Evolutionary conservation across 2,113 vertebrate species (phyloP).

Genomic region (Psephotus haematonotus): DNA sequence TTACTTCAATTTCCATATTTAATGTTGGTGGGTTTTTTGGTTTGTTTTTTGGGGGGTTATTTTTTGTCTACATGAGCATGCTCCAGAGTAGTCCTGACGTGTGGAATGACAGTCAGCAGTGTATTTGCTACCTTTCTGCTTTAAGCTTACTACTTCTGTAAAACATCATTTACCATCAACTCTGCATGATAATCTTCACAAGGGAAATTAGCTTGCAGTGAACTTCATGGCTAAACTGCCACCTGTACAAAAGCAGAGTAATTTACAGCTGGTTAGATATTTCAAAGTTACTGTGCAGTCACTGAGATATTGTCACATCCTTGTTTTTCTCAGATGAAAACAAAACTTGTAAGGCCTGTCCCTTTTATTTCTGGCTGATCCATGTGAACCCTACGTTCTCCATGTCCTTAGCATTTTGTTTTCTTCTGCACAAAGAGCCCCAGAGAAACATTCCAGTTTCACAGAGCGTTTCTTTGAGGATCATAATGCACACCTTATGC

Average conservation of each 20-base stretch:
- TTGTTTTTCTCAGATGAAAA: neutral
- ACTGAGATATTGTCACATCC: neutral
- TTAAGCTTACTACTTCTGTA: neutral
- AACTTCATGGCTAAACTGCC: neutral
- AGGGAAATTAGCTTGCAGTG: neutral
- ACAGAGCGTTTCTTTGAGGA: neutral
- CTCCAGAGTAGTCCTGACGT: accelerated
- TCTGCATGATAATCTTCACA: neutral
- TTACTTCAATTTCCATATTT: neutral
- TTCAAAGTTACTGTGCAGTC: neutral
- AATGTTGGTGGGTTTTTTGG: neutral
- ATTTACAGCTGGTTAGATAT: neutral
- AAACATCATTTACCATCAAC: neutral
- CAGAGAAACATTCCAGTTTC: neutral
- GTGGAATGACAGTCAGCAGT: neutral
- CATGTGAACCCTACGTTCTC: neutral
- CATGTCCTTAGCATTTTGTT: neutral
- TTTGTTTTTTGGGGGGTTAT: no score
- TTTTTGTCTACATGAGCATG: neutral
- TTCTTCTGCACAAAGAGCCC: neutral
- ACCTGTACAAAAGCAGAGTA: neutral
- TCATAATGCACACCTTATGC: neutral
- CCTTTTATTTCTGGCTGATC: neutral
- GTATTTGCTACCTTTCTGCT: neutral
- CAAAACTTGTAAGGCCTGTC: neutral